phyloP scores from a whole-genome alignment of 2,888 invertebrate genomes.

The Tiliacea citrago region DNA sequence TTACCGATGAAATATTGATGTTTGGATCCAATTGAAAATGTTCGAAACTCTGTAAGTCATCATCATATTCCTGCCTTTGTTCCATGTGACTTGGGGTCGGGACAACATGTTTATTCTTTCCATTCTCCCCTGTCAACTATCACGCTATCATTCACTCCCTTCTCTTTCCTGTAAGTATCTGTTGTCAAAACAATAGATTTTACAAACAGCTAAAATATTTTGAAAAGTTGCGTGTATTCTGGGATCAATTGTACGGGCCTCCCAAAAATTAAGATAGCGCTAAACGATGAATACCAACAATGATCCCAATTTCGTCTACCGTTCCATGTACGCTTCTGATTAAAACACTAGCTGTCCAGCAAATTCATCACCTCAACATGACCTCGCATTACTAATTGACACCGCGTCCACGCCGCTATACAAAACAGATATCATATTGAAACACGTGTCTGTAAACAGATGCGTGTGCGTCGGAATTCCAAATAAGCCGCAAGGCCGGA shows the following conservation, averaged over 20 bases:
- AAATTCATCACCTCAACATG: slow-evolving; percentile 2
- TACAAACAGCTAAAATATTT: neutral
- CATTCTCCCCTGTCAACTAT: too few relatives aligned
- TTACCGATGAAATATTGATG: neutral
- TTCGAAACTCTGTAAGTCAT: neutral
- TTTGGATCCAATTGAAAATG: neutral
- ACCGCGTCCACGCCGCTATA: neutral
- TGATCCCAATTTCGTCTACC: neutral
- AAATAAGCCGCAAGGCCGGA: slow-evolving; percentile 56
- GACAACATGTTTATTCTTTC: too few relatives aligned
- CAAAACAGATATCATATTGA: slow-evolving; percentile 45
- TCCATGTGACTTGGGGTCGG: too few relatives aligned
- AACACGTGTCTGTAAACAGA: slow-evolving; percentile 55
- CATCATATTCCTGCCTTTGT: too few relatives aligned
- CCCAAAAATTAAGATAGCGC: neutral
- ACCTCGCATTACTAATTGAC: slow-evolving; percentile 8
- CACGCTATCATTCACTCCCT: too few relatives aligned
- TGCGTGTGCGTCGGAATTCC: slow-evolving; percentile 53
- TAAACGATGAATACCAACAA: neutral
- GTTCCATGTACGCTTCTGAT: neutral
- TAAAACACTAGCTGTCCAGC: neutral
- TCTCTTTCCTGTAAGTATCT: too few relatives aligned
- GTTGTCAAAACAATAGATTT: neutral
- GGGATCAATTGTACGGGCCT: neutral
- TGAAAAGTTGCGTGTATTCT: neutral